A percentile compares a stretch with the other conserved stretches of the same genome.
These are phyloP conservation scores for Polypterus bichir DNA, from an alignment of 2,113 vertebrate genomes.

Conservation along the genomic window DNA sequence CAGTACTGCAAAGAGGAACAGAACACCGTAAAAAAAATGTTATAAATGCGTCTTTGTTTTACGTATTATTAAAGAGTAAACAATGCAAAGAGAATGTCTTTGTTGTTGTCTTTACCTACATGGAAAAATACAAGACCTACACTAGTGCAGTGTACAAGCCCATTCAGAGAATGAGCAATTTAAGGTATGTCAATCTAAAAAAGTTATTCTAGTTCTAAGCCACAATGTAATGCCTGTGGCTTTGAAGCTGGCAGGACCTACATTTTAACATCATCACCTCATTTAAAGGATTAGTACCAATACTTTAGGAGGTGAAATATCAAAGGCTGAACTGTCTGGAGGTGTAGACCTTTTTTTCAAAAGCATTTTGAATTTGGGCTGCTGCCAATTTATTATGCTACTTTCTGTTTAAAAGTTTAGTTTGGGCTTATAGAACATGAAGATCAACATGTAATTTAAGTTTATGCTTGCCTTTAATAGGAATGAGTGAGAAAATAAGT, in stretches of 20 bases:
- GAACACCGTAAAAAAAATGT: too few species aligned
- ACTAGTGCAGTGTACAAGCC: conserved; percentile 27
- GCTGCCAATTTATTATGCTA: background rate
- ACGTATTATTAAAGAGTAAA: too few species aligned
- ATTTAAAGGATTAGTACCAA: background rate
- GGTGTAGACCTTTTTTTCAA: too few species aligned
- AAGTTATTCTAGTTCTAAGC: conserved; percentile 43
- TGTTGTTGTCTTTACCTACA: too few species aligned
- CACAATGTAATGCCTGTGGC: conserved; percentile 43
- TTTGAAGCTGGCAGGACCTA: conserved; percentile 38
- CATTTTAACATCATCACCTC: background rate
- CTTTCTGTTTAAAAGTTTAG: background rate
- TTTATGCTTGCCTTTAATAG: conserved; percentile 37
- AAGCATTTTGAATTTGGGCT: background rate
- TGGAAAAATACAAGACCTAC: conserved; percentile 26
- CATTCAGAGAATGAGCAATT: conserved; percentile 52
- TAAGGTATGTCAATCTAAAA: conserved; percentile 46
- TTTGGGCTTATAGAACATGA: background rate
- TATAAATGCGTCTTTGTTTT: too few species aligned
- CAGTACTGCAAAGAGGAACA: too few species aligned
- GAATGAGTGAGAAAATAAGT: conserved; percentile 27
- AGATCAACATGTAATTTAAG: conserved; percentile 38
- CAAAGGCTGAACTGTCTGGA: background rate
- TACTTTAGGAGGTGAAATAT: background rate
- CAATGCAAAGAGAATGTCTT: too few species aligned